Evolutionary conservation across 2,113 vertebrate species (phyloP).

Genomic region (Phaethornis superciliosus): DNA sequence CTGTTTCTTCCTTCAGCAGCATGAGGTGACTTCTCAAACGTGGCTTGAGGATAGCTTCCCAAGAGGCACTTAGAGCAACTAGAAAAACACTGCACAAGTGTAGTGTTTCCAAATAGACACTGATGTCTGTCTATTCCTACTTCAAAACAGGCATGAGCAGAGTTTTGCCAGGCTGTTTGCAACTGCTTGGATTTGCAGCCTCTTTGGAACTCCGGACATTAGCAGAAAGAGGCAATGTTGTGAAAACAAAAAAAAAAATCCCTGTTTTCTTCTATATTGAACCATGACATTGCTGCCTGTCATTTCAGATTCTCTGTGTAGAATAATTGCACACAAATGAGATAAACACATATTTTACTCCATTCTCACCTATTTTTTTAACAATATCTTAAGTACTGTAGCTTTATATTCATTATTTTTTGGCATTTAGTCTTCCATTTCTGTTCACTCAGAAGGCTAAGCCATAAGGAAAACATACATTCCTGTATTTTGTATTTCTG

Average conservation of each 20-base stretch:
- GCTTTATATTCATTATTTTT: background rate
- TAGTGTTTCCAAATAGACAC: background rate
- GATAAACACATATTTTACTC: background rate
- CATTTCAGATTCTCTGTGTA: background rate
- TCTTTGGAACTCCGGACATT: background rate
- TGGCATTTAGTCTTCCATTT: background rate
- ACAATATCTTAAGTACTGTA: background rate
- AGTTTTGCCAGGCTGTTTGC: background rate
- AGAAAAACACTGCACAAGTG: background rate
- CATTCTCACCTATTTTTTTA: background rate
- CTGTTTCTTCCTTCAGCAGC: background rate
- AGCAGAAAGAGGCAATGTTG: background rate
- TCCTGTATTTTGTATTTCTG: background rate
- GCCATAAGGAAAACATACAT: background rate
- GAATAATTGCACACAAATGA: background rate
- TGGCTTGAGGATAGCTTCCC: background rate
- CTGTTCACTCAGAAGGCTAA: background rate
- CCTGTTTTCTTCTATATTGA: background rate
- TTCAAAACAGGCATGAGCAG: background rate
- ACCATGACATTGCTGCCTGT: background rate
- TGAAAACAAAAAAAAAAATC: constrained; percentile 4
- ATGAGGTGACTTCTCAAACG: background rate
- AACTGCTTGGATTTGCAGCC: background rate
- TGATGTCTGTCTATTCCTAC: background rate
- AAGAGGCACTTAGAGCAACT: background rate